phyloP scores from a whole-genome alignment of 2,113 vertebrate genomes.

The Nasalis larvatus region DNA sequence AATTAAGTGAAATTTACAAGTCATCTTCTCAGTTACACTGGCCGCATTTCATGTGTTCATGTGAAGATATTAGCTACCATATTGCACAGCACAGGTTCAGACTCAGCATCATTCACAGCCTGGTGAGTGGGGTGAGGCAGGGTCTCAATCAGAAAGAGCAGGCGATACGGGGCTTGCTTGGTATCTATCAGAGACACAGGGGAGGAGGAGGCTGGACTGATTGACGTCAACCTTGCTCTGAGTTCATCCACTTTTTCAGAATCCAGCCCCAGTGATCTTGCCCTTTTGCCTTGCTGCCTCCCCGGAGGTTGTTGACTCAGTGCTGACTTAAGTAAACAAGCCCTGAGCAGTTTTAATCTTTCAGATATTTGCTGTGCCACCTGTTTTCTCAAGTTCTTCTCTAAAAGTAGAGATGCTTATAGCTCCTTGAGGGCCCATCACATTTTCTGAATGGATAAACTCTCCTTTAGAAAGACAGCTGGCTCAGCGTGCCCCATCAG shows the following conservation, averaged over 20 bases:
- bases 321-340: background rate
- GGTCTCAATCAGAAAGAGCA: background rate
- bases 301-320: background rate
- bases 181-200: background rate
- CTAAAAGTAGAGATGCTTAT: background rate
- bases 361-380: background rate
- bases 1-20: background rate
- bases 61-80: accelerated
- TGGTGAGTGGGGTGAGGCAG: background rate
- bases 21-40: background rate
- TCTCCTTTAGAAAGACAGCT: constrained; percentile 7
- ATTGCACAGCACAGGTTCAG: accelerated
- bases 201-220: background rate
- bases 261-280: background rate
- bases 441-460: constrained; percentile 27
- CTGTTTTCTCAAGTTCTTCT: constrained; percentile 24
- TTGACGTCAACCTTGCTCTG: background rate
- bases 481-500: background rate
- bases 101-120: background rate
- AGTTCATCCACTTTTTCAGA: background rate
- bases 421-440: constrained; percentile 17
- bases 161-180: too few relatives aligned
- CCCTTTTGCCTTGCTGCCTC: background rate
- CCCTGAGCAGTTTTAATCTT: background rate
- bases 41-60: background rate